These are phyloP conservation scores for Drosophila meridionalis DNA, from an alignment of 2,888 invertebrate species.

Conservation along the genomic window DNA sequence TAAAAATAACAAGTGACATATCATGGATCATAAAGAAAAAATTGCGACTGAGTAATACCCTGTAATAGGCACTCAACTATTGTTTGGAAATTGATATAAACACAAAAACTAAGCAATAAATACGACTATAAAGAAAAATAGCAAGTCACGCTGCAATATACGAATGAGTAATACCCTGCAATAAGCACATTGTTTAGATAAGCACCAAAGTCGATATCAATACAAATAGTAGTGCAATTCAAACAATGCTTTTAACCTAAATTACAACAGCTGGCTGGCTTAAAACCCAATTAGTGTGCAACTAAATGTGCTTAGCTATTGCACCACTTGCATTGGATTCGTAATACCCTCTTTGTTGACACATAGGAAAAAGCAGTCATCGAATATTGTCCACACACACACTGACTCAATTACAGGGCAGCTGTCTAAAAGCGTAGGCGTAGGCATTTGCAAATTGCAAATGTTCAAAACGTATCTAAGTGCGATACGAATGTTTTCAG, in stretches of 20 bases:
- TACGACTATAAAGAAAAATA: too few species aligned
- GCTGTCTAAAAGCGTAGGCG: slow-evolving; percentile 4
- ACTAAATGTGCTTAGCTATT: background rate
- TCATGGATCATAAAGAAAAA: too few species aligned
- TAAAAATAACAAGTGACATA: slow-evolving; percentile 3
- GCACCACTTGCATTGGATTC: background rate
- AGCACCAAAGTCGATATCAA: background rate
- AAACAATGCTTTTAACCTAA: background rate
- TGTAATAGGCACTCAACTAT: background rate
- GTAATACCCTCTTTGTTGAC: slow-evolving; percentile 1
- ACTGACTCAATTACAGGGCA: slow-evolving; percentile 9
- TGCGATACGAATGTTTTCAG: slow-evolving; percentile 6
- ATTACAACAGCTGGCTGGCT: slow-evolving; percentile 2
- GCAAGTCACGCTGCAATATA: background rate
- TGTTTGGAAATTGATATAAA: background rate
- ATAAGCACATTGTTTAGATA: background rate
- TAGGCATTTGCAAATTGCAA: slow-evolving; percentile 15
- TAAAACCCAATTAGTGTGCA: background rate
- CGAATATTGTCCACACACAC: background rate
- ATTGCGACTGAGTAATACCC: background rate
- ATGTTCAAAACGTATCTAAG: slow-evolving; percentile 22
- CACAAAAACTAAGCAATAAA: background rate
- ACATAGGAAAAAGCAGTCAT: background rate
- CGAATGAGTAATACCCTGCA: slow-evolving; percentile 2
- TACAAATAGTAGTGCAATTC: background rate